Base-by-base conservation (phyloP, 2,888 invertebrate species). In the Asteroscopus sphinx region DNA sequence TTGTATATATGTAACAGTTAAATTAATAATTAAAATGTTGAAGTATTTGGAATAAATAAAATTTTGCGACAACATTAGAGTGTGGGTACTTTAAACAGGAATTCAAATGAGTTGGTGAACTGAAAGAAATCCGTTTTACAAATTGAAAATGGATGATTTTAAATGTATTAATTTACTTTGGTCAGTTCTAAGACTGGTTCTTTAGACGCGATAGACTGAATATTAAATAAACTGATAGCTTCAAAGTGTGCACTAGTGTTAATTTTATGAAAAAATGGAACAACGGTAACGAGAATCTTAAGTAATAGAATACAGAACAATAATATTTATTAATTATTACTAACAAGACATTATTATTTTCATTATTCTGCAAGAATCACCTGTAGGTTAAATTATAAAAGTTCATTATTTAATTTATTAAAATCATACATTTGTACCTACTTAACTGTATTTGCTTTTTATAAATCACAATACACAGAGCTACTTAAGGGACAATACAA, bases 1-100 rank as follows among this genome's bases (percentile, higher is more conserved):
- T 68, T 77, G 71, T 76, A 74, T 51, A 76, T 76, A 74, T 51
- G 73, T 76, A 73, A 65, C 58, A 64, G 39, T 68, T 65, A 70
- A 61, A 60, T 63, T 58, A 69, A 65, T 60, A 36, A 61, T 65
- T 65, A 67, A 62, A 73, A 64, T 73, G 70, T 73, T 74, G 64
- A 67, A 56, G 66, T 72, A 67, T 69, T 73, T 66, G 62, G 57
- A 69, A 48, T 69, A 58, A 61, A 60, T 45, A 55, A 59, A 58
- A 55, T 53, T 54, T 59, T n/a, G 62, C 41, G 59, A 68, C 60
- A 37, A 60, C 71, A 61, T 58, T 59, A 62, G 58, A 66, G 70
- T 49, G 77, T 73, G 57, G 74, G 77, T 70, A 74, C 59, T 55
- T 48, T 57, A 13, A 30, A 13, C 3, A 39, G 8, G 15, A 35